phyloP scores from a whole-genome alignment of 92 coral and sea anemone species.

The Micromussa lordhowensis region DNA sequence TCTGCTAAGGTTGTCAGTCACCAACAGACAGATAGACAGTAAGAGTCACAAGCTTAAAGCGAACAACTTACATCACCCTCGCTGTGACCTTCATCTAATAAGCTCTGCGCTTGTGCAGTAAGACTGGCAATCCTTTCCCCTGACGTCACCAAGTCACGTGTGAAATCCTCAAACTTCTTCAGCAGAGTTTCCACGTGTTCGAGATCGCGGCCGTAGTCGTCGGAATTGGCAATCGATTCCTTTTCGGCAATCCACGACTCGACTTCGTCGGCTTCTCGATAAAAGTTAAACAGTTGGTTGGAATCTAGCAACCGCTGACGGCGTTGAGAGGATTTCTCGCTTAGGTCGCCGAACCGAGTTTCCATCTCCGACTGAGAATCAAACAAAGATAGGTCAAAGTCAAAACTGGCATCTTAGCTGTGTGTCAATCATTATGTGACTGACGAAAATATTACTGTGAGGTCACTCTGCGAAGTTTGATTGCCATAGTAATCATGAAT shows the following conservation, averaged over 20 bases:
- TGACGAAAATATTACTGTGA: neutral
- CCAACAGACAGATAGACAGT: neutral
- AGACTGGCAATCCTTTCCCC: conserved; percentile 88
- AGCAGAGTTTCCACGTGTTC: conserved; percentile 96
- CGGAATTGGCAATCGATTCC: conserved; percentile 83
- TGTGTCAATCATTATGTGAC: neutral
- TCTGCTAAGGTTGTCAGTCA: no score
- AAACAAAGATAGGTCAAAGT: neutral
- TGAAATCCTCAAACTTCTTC: conserved; percentile 93
- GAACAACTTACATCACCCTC: conserved; percentile 73
- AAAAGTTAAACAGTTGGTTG: conserved; percentile 77
- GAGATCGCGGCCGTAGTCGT: conserved; percentile 95
- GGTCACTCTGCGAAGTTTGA: neutral
- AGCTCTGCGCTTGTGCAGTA: conserved; percentile 83
- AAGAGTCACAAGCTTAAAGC: neutral
- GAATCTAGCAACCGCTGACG: conserved; percentile 84
- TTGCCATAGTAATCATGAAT: neutral
- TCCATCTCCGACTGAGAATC: conserved; percentile 61
- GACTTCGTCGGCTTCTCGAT: conserved; percentile 93
- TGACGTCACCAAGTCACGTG: conserved; percentile 94
- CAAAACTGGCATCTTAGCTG: neutral
- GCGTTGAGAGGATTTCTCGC: conserved; percentile 74
- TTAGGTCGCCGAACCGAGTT: conserved; percentile 70
- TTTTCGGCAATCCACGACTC: conserved; percentile 94
- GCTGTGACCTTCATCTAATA: conserved; percentile 80